Conservation (phyloP, 2,113 vertebrate genomes). For the Shinisaurus crocodilurus region DNA sequence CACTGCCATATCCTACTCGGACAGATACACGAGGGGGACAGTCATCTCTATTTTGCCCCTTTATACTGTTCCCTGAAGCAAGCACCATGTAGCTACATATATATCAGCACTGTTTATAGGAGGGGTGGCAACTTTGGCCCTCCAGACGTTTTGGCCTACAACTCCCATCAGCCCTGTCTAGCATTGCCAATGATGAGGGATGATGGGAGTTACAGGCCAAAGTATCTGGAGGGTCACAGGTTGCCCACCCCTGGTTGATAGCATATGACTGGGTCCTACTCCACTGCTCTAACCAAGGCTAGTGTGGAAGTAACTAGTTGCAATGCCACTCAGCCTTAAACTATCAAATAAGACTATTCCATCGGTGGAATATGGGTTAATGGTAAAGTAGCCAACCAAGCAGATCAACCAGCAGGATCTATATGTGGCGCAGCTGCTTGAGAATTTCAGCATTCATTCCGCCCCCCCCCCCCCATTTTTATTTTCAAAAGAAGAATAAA, state of each 20-base stretch:
- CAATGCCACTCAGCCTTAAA: no score
- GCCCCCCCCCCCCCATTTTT: no score
- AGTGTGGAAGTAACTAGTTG: not conserved
- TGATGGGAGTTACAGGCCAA: no score
- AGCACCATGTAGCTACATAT: not conserved
- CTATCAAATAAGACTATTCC: not conserved
- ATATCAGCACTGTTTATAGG: not conserved
- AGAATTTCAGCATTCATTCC: not conserved
- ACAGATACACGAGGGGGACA: not conserved
- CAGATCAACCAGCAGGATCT: not conserved
- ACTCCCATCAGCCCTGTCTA: no score
- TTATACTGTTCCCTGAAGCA: not conserved
- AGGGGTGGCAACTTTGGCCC: no score
- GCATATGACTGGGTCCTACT: not conserved
- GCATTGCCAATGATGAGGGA: no score
- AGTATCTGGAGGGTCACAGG: no score
- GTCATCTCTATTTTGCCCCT: not conserved
- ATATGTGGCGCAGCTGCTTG: not conserved
- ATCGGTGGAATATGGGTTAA: not conserved
- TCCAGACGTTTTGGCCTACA: no score
- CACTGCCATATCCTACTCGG: not conserved
- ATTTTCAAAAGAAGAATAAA: no score
- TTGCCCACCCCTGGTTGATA: no score
- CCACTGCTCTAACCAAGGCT: no score
- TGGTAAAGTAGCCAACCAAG: not conserved